A percentile compares a stretch with the other conserved stretches of the same genome.
These are phyloP conservation scores for Drosophila peninsularis DNA, from an alignment of 2,888 invertebrate genomes.

Conservation along the genomic window DNA sequence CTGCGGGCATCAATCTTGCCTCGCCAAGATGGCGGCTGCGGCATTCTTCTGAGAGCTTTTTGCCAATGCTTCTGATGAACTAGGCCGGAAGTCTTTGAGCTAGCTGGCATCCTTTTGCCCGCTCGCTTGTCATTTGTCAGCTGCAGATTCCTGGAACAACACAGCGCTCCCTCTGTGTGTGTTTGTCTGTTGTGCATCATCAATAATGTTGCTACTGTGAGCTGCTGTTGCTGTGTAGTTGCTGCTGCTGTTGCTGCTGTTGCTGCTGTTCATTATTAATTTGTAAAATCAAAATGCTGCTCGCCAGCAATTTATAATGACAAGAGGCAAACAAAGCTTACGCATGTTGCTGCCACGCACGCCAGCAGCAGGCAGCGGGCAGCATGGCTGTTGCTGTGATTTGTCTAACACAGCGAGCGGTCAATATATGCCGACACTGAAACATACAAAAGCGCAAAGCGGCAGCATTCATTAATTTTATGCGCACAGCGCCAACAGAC, in stretches of 20 bases:
- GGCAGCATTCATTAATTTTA: slow-evolving; percentile 82
- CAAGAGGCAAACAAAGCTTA: slow-evolving; percentile 60
- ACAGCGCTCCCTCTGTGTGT: slow-evolving; percentile 12
- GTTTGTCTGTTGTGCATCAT: slow-evolving; percentile 61
- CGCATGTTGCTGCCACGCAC: slow-evolving; percentile 65
- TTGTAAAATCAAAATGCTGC: slow-evolving; percentile 82
- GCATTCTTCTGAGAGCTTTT: slow-evolving; percentile 57
- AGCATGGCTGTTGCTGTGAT: slow-evolving; percentile 77
- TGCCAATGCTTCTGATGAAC: slow-evolving; percentile 70
- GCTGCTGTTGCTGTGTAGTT: slow-evolving; percentile 15
- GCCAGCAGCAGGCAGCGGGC: slow-evolving; percentile 44
- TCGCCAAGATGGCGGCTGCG: slow-evolving; percentile 66
- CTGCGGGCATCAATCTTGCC: slow-evolving; percentile 70
- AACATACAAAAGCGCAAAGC: slow-evolving; percentile 68
- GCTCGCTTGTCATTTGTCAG: slow-evolving; percentile 75
- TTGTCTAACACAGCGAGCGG: slow-evolving; percentile 81
- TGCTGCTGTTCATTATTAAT: slow-evolving; percentile 76
- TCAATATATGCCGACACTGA: slow-evolving; percentile 69
- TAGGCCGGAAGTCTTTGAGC: slow-evolving; percentile 75
- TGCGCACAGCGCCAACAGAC: slow-evolving; percentile 41
- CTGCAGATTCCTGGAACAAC: slow-evolving; percentile 59
- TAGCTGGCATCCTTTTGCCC: slow-evolving; percentile 43
- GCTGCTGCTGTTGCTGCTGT: slow-evolving; percentile 15
- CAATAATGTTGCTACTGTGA: slow-evolving; percentile 74
- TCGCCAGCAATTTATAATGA: slow-evolving; percentile 81